Percentiles rank a stretch among this genome's conserved stretches.
Evolutionary conservation across 2,888 invertebrate species (phyloP).

Genomic region (Beris chalybata): DNA sequence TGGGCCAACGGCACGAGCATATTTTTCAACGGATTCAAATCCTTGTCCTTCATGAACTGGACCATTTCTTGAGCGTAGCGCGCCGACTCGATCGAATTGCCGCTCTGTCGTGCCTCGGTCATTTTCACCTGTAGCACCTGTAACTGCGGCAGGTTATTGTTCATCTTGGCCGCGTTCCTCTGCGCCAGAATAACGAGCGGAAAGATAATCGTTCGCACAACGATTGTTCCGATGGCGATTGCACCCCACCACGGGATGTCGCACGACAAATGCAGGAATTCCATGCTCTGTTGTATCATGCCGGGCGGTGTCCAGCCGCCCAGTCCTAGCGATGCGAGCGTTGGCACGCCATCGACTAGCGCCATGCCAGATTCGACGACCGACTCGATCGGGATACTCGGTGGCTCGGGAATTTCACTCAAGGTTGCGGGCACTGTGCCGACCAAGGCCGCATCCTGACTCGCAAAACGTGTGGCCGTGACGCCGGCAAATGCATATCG

Average conservation of each 20-base stretch:
- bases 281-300: slow-evolving; percentile 76
- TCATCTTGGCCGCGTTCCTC: slow-evolving; percentile 77
- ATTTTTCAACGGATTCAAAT: slow-evolving; percentile 78
- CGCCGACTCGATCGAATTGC: slow-evolving; percentile 77
- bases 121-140: slow-evolving; percentile 80
- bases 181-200: slow-evolving; percentile 84
- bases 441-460: slow-evolving; percentile 44
- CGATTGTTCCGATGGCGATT: slow-evolving; percentile 78
- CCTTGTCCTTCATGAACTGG: slow-evolving; percentile 79
- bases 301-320: slow-evolving; percentile 84
- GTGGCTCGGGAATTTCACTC: slow-evolving; percentile 40
- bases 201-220: slow-evolving; percentile 75
- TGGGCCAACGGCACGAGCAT: slow-evolving; percentile 77
- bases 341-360: slow-evolving; percentile 65
- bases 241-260: slow-evolving; percentile 94
- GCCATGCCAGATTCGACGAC: slow-evolving; percentile 36
- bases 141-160: slow-evolving; percentile 84
- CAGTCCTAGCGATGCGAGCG: slow-evolving; percentile 78
- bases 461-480: slow-evolving; percentile 30
- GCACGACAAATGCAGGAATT: slow-evolving; percentile 76
- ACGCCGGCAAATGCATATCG: background rate
- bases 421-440: background rate
- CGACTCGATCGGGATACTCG: slow-evolving; percentile 36
- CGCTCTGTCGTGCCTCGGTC: slow-evolving; percentile 82
- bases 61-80: slow-evolving; percentile 77